Conservation (phyloP, 2,797 vertebrate genomes). For the Vultur gryphus region DNA sequence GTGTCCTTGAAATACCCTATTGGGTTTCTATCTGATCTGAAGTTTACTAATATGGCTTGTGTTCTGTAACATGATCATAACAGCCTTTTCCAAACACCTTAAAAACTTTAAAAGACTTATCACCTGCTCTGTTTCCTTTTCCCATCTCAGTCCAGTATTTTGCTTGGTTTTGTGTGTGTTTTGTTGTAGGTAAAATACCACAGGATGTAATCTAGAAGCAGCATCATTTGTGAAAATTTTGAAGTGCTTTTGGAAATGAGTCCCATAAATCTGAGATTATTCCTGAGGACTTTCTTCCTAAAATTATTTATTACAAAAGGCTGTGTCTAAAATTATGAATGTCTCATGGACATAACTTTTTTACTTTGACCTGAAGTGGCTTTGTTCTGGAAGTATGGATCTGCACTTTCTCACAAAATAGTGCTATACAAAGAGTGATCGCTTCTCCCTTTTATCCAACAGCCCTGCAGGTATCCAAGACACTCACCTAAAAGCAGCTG, state of each 20-base stretch:
- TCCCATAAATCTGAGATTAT: neutral
- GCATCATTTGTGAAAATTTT: neutral
- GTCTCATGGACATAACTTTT: neutral
- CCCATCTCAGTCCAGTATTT: neutral
- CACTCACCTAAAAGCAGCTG: neutral
- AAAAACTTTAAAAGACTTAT: neutral
- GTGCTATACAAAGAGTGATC: neutral
- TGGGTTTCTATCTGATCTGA: neutral
- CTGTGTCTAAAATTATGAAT: neutral
- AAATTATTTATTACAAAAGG: neutral
- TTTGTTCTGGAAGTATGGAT: neutral
- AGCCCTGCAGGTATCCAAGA: neutral
- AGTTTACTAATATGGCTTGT: neutral
- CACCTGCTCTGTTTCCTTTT: neutral
- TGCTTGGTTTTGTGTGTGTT: neutral
- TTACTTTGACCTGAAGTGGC: neutral
- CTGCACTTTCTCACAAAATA: neutral
- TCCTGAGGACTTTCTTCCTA: neutral
- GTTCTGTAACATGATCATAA: neutral
- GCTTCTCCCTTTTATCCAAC: neutral
- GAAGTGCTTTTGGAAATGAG: neutral
- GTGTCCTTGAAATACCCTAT: neutral
- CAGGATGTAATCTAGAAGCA: neutral
- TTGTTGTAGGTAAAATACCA: neutral
- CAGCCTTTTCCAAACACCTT: neutral